phyloP scores from a whole-genome alignment of 1,140 invertebrate genomes.

The Cardiocondyla obscurior region DNA sequence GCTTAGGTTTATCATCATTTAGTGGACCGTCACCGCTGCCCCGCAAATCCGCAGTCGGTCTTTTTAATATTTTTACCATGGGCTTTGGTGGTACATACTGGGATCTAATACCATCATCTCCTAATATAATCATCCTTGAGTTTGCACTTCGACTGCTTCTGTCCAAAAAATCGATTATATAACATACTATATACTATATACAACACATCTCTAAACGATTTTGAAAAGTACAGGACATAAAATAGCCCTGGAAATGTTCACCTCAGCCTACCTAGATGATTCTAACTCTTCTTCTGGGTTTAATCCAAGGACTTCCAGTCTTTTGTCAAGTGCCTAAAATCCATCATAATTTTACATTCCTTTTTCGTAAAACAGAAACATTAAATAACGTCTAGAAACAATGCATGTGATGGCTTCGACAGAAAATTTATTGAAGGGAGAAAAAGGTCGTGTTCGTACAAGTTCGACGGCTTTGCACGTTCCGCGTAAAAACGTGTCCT shows the following conservation, averaged over 20 bases:
- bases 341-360: constrained; percentile 15
- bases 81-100: constrained; percentile 88
- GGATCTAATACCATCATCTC: constrained; percentile 81
- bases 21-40: constrained; percentile 79
- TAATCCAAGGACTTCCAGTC: constrained; percentile 77
- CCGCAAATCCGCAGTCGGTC: constrained; percentile 85
- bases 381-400: not conserved
- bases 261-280: constrained; percentile 73
- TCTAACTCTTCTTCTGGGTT: constrained; percentile 77
- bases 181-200: not conserved
- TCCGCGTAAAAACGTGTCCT: constrained; percentile 6
- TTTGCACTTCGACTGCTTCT: constrained; percentile 72
- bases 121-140: constrained; percentile 81
- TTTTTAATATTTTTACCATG: constrained; percentile 92
- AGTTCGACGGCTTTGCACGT: not conserved
- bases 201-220: constrained; percentile 7
- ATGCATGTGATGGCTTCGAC: too few relatives aligned
- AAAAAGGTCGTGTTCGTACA: not conserved
- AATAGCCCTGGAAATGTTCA: not conserved
- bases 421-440: not conserved
- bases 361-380: not conserved
- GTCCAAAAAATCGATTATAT: constrained; percentile 63
- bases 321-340: constrained; percentile 80
- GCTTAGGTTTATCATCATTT: constrained; percentile 88
- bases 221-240: not conserved